These are phyloP conservation scores for Eumeta japonica DNA, from an alignment of 1,140 invertebrate genomes.

Conservation along the genomic window DNA sequence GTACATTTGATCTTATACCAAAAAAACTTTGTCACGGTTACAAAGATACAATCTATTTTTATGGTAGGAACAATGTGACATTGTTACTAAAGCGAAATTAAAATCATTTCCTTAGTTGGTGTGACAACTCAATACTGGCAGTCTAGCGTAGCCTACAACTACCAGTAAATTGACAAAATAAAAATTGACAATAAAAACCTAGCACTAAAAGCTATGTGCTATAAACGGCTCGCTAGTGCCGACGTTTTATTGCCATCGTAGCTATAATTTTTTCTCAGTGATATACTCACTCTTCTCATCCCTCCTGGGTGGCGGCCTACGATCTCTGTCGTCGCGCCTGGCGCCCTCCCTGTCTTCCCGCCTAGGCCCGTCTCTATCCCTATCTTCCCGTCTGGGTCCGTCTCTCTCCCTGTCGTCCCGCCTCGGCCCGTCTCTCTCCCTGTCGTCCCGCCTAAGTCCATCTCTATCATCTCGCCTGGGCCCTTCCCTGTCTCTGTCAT, in stretches of 20 bases:
- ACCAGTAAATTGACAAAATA: no score
- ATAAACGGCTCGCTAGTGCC: neutral
- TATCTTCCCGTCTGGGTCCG: constrained; percentile 12
- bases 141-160: no score
- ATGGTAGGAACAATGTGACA: no score
- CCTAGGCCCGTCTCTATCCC: no score
- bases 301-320: constrained; percentile 23
- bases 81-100: no score
- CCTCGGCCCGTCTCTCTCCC: constrained; percentile 12
- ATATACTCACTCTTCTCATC: constrained; percentile 36
- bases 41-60: no score
- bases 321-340: constrained; percentile 9
- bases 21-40: no score
- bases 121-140: neutral
- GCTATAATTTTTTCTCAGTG: neutral
- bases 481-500: constrained; percentile 21
- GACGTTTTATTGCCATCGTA: neutral
- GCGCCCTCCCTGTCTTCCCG: constrained; percentile 4
- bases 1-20: no score
- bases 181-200: neutral
- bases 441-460: constrained; percentile 24
- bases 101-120: no score
- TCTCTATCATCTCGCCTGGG: constrained; percentile 14
- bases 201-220: neutral
- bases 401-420: constrained; percentile 11